A percentile compares a stretch with the other conserved stretches of the same genome.
Conservation (phyloP, 1,140 invertebrate species). For the Magallana gigas region DNA sequence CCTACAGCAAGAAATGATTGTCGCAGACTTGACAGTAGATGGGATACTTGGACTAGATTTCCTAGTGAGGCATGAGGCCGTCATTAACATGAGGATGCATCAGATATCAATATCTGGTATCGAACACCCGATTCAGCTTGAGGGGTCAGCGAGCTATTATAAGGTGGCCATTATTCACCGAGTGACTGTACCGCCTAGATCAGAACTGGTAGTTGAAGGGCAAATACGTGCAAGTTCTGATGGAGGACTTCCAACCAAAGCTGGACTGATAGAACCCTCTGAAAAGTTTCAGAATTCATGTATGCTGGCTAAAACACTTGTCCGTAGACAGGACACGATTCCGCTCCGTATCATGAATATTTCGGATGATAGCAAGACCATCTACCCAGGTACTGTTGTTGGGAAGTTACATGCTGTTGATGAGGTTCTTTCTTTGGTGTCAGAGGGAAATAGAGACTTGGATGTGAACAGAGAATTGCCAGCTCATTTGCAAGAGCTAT, state of each 20-base stretch:
- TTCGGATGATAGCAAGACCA: slow-evolving; percentile 7
- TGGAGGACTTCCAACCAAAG: no score
- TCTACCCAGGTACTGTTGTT: slow-evolving; percentile 38
- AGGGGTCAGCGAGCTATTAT: slow-evolving; percentile 39
- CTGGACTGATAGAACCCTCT: no score
- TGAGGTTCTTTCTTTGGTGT: slow-evolving; percentile 15
- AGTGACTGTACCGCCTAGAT: neutral
- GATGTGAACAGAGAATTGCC: no score
- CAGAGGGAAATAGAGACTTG: slow-evolving; percentile 1
- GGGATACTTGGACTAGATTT: slow-evolving; percentile 48
- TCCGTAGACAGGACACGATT: neutral
- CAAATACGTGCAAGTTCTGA: no score
- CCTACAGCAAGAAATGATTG: neutral
- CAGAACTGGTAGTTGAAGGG: no score
- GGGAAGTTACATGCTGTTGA: slow-evolving; percentile 24
- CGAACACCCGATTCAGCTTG: slow-evolving; percentile 8
- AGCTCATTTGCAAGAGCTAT: no score
- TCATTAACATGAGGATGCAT: slow-evolving; percentile 7
- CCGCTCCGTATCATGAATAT: slow-evolving; percentile 48
- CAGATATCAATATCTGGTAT: neutral
- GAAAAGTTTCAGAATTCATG: no score
- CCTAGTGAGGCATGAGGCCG: neutral
- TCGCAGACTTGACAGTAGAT: slow-evolving; percentile 44
- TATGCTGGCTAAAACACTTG: slow-evolving; percentile 23
- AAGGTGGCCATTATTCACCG: neutral